Conservation (phyloP, 2,797 vertebrate species). For the Pseudochaenichthys georgianus region DNA sequence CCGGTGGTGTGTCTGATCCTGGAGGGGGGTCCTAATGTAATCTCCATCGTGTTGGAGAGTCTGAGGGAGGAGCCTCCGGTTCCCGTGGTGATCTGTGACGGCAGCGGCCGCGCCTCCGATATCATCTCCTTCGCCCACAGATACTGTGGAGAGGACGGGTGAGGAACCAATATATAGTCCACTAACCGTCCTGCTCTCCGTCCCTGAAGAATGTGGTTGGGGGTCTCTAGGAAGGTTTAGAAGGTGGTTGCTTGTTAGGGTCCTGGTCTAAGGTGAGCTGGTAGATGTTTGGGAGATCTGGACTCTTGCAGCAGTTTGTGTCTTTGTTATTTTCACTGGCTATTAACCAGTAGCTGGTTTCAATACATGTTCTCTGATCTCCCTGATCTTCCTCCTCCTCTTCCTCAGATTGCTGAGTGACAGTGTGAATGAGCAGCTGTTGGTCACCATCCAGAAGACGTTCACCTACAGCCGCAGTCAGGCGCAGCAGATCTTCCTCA, state of each 20-base stretch:
- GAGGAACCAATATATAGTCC: constrained; percentile 22
- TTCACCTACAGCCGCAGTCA: constrained; percentile 94
- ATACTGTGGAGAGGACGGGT: constrained; percentile 94
- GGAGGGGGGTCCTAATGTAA: constrained; percentile 96
- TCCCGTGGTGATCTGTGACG: constrained; percentile 94
- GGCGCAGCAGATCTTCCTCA: constrained; percentile 91
- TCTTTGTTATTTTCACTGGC: no score
- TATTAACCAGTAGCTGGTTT: no score
- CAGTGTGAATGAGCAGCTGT: constrained; percentile 91
- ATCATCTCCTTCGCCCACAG: constrained; percentile 96
- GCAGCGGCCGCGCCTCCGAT: constrained; percentile 94
- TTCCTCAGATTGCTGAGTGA: constrained; percentile 88
- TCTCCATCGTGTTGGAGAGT: constrained; percentile 93
- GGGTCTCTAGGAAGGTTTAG: no score
- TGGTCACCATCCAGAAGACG: constrained; percentile 97
- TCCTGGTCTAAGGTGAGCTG: no score
- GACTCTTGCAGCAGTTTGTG: no score
- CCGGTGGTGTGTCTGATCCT: constrained; percentile 94
- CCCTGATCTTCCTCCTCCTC: no score
- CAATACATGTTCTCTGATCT: no score
- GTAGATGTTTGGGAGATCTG: no score
- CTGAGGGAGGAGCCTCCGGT: constrained; percentile 93
- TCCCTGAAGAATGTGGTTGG: no score
- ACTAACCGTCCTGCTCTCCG: no score
- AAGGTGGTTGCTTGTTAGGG: no score